Conservation (phyloP, 2,113 vertebrate genomes). For the Dolichotis patagonum region DNA sequence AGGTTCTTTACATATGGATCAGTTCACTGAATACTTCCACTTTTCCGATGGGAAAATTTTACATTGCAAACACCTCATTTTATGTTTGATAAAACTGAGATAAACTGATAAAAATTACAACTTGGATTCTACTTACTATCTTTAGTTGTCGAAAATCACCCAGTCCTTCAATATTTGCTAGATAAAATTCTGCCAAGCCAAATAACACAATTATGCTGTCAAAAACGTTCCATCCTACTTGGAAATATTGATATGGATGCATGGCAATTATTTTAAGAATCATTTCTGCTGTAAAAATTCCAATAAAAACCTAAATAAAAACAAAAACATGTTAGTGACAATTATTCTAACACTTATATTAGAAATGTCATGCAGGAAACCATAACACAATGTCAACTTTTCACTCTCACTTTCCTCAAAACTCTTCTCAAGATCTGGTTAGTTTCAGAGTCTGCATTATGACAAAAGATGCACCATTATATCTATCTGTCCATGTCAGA, state of each 20-base stretch:
- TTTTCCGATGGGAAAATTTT: background rate
- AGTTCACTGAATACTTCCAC: background rate
- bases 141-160: constrained; percentile 85
- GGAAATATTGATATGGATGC: constrained; percentile 92
- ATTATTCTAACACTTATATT: background rate
- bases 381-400: too few species aligned
- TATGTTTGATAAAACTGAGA: constrained; percentile 5
- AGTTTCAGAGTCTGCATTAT: background rate
- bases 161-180: constrained; percentile 80
- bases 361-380: background rate
- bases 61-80: background rate
- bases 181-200: constrained; percentile 87
- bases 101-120: background rate
- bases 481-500: background rate
- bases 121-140: constrained; percentile 86
- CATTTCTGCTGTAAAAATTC: constrained; percentile 92
- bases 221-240: constrained; percentile 92
- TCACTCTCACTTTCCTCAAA: background rate
- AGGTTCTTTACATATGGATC: background rate
- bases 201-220: constrained; percentile 89
- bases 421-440: background rate
- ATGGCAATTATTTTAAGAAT: constrained; percentile 91
- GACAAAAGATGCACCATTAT: background rate
- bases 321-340: constrained; percentile 38
- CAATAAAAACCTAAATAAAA: constrained; percentile 88